Evolutionary conservation across 1,140 invertebrate genomes (phyloP).

Genomic region (Limonius californicus): DNA sequence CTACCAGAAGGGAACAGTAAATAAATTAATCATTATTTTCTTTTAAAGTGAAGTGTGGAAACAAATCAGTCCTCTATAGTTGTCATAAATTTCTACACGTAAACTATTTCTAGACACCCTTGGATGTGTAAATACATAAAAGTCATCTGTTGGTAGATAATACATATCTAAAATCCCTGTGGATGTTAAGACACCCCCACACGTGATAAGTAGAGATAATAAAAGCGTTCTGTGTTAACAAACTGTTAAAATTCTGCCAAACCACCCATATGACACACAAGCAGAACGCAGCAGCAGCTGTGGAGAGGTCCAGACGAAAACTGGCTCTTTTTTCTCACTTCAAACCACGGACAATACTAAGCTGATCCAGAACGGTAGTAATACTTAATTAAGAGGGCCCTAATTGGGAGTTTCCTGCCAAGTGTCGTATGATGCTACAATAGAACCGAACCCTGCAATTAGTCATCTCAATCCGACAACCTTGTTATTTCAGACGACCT

Average conservation of each 20-base stretch:
- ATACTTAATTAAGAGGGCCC: slow-evolving; percentile 29
- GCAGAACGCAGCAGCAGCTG: slow-evolving; percentile 24
- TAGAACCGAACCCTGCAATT: slow-evolving; percentile 27
- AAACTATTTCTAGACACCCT: background rate
- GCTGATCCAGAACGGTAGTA: slow-evolving; percentile 23
- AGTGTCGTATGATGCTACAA: slow-evolving; percentile 27
- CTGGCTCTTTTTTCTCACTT: slow-evolving; percentile 5
- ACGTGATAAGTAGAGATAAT: slow-evolving; percentile 29
- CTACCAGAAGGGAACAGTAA: too few relatives aligned
- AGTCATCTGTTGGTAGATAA: background rate
- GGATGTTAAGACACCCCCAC: slow-evolving; percentile 20
- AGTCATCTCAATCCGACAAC: slow-evolving; percentile 16
- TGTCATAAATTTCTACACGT: too few relatives aligned
- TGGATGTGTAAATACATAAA: background rate
- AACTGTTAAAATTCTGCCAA: slow-evolving; percentile 34
- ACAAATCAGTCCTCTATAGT: too few relatives aligned
- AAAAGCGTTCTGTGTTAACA: slow-evolving; percentile 32
- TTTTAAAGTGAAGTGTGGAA: too few relatives aligned
- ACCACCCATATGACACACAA: slow-evolving; percentile 29
- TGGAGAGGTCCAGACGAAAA: slow-evolving; percentile 21
- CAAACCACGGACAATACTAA: slow-evolving; percentile 18
- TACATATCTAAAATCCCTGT: background rate
- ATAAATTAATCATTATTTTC: too few relatives aligned
- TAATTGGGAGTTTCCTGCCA: slow-evolving; percentile 38
- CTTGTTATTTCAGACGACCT: slow-evolving; percentile 12